phyloP scores from a whole-genome alignment of 2,797 vertebrate species.

The Lepidocolaptes lacrymiger region DNA sequence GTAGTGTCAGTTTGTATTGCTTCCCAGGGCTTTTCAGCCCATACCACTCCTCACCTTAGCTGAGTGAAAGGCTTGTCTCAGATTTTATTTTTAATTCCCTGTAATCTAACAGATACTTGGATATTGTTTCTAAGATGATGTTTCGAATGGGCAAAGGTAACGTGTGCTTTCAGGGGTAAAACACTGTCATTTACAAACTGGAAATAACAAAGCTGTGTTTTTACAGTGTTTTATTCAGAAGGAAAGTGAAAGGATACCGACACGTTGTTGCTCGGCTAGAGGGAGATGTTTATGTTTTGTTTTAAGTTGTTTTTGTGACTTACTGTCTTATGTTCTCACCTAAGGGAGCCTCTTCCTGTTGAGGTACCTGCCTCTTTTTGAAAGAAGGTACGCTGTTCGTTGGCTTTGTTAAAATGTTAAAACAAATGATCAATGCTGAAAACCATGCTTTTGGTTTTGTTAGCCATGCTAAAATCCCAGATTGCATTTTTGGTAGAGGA shows the following conservation, averaged over 20 bases:
- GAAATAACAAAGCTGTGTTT: background rate
- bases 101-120: background rate
- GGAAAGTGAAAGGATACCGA: background rate
- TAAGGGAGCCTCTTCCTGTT: background rate
- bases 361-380: background rate
- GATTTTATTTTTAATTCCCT: background rate
- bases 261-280: background rate
- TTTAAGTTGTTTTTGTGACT: background rate
- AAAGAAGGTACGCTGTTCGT: background rate
- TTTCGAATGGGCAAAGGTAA: background rate
- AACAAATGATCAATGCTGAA: background rate
- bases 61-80: background rate
- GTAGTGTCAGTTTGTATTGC: background rate
- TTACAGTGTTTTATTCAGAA: background rate
- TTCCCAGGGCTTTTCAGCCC: background rate
- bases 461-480: background rate
- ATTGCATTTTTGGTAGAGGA: background rate
- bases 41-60: background rate
- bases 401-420: background rate
- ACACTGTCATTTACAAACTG: background rate
- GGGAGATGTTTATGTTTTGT: background rate
- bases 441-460: background rate
- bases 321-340: background rate
- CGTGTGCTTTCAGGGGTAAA: background rate
- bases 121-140: background rate